A percentile compares a stretch with the other conserved stretches of the same genome.
phyloP scores from a whole-genome alignment of 1,140 invertebrate genomes.

The Pachyrhynchus sulphureomaculatus region DNA sequence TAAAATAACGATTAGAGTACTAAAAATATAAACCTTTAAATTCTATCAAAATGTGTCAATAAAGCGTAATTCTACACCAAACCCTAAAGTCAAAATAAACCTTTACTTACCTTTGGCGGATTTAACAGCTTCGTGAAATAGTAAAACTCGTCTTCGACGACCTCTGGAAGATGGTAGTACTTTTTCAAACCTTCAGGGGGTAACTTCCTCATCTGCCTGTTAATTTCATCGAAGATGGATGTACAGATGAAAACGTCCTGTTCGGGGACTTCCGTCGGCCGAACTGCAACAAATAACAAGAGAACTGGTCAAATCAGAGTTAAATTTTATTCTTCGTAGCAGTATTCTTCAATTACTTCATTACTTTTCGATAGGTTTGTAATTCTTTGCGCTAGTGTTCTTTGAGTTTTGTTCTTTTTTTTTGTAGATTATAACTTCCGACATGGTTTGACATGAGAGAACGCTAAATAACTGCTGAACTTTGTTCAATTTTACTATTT shows the following conservation, averaged over 20 bases:
- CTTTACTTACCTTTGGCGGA: slow-evolving; percentile 66
- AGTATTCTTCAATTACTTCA: no score
- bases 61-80: neutral
- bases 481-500: no score
- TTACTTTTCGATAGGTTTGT: no score
- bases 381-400: no score
- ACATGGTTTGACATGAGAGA: no score
- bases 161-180: slow-evolving; percentile 76
- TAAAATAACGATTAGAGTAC: no score
- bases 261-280: slow-evolving; percentile 92
- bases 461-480: no score
- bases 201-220: slow-evolving; percentile 74
- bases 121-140: slow-evolving; percentile 78
- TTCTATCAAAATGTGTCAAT: no score
- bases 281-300: slow-evolving; percentile 59
- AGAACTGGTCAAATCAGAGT: neutral
- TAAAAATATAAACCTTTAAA: no score
- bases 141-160: slow-evolving; percentile 92
- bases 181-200: slow-evolving; percentile 75
- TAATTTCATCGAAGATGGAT: slow-evolving; percentile 87
- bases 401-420: no score
- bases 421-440: no score
- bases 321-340: no score
- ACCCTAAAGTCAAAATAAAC: neutral
- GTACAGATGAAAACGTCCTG: slow-evolving; percentile 93